Percentiles rank a stretch among this genome's conserved stretches.
Evolutionary conservation across 2,888 invertebrate species (phyloP).

Genomic region (Ichneumoninae sp.): DNA sequence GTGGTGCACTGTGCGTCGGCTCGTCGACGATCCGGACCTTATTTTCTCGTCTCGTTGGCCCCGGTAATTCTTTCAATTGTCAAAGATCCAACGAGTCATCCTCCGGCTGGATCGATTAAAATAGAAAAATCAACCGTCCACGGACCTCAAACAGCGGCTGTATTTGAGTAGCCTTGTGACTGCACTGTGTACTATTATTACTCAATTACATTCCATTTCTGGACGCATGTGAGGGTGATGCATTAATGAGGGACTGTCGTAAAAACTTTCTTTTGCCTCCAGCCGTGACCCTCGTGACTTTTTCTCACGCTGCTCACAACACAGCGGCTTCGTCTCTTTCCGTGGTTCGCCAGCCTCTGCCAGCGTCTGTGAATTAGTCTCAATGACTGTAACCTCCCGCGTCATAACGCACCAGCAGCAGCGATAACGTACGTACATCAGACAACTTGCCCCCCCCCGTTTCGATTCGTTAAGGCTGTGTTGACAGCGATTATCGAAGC

Average conservation of each 20-base stretch:
- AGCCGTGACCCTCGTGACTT: slow-evolving; percentile 54
- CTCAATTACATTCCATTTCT: slow-evolving; percentile 1
- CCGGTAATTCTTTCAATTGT: slow-evolving; percentile 51
- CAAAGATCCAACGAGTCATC: slow-evolving; percentile 34
- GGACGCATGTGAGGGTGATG: background rate
- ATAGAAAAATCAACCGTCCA: slow-evolving; percentile 25
- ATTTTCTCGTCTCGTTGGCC: slow-evolving; percentile 4
- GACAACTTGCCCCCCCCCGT: background rate
- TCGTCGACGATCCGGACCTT: background rate
- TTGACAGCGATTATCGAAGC: background rate
- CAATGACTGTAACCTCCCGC: background rate
- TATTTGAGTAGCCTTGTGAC: background rate
- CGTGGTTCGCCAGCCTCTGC: background rate
- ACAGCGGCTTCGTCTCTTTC: background rate
- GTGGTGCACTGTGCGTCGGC: background rate
- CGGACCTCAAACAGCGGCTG: background rate
- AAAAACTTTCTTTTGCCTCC: background rate
- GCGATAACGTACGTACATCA: background rate
- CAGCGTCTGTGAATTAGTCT: background rate
- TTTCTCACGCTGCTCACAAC: slow-evolving; percentile 75
- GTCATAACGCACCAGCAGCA: background rate
- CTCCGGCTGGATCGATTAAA: background rate
- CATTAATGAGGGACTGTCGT: background rate
- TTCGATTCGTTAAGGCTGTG: background rate
- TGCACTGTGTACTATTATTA: background rate